Base-by-base conservation (phyloP, 64 coral and sea anemone genomes). In the Stylophora pistillata region DNA sequence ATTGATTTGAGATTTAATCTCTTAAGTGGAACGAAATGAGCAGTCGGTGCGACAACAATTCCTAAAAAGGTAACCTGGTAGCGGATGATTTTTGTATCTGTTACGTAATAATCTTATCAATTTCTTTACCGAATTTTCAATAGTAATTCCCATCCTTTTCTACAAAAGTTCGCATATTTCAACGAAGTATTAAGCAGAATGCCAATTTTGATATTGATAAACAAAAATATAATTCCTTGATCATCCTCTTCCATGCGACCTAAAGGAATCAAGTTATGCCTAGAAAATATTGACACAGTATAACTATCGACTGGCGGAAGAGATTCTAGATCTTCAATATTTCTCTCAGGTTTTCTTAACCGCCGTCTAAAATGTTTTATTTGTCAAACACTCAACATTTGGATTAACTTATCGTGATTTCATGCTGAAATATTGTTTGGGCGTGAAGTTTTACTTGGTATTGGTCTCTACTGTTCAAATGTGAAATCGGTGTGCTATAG, bases 251-350 rank as follows among this genome's bases (percentile, higher is more conserved):
- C 34, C 53, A 53, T 12, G 64, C 55, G 17, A 16, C 27, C 63
- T 41, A 82, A 18, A 64, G 20, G 78, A 82, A 82, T 84, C 32
- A 70, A 64, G 66, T 84, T 56, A 78, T 78, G 66, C 33, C 41
- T 61, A 47, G 9, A 53, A 47, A 84, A 84, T 69, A 84, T 84
- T 84, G 80, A 30, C 34, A 54, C 32, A 27, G 33, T 78, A 25
- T 84, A 69, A 26, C 69, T 53, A 33, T 70, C 61, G 18, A 68
- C 27, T 12, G 14, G 21, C 21, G 4, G 33, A 54, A 68, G 32
- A 21, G 25, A 4, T 64, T 64, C 17, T 26, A 68, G 64, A 47
- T 68, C 64, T 68, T 68, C 26, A n/a, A 68, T 68, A 55, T 18
- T 30, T 53, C 47, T 1, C 25, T 65, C 17, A 23, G 18, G 1